Base-by-base conservation (phyloP, 2,888 invertebrate species). In the Apamea anceps region DNA sequence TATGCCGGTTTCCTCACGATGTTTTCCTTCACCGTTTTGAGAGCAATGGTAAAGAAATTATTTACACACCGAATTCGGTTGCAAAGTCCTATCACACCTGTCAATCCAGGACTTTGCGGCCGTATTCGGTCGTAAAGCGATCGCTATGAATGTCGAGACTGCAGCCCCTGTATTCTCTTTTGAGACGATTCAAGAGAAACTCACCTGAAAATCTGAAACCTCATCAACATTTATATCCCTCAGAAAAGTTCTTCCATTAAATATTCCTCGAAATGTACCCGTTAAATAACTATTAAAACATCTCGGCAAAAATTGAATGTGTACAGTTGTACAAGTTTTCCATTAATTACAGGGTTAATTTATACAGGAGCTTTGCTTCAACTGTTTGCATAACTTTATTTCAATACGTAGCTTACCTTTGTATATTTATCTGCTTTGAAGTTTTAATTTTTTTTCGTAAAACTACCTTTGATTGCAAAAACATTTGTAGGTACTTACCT, bases 341-440 rank as follows among this genome's bases (percentile, higher is more conserved):
- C 28, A 72, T 68, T 75, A 72, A 70, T 72, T 66, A 37, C 37
- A 18, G 51, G 51, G 79, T 63, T 84, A 79, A 83, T 83, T 78
- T 79, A 72, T 78, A 72, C 71, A 42, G 32, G 74, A 78, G 25
- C 57, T 74, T 57, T 72, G 72, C 5, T 48, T 48, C 3, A 78
- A 72, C 54, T 73, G 70, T 77, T 62, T 63, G 28, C 74, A 72
- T 71, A 57, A 57, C 37, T 71, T 63, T 4, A 28, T 73, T 78
- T 71, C 73, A 71, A 57, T 73, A 65, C 21, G 21, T 54, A 54
- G 54, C 51, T 51, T 51, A 15, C 62, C 4, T 51, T 32, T 18
- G 10, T n/a, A 42, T n/a, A 42, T 48, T 51, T 76, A 25, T 18
- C n/a, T 15, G 6, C 28, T 75, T 72, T 75, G 3, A 54, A 37